These are phyloP conservation scores for Acleris sparsana DNA, from an alignment of 2,888 invertebrate species.

Conservation along the genomic window DNA sequence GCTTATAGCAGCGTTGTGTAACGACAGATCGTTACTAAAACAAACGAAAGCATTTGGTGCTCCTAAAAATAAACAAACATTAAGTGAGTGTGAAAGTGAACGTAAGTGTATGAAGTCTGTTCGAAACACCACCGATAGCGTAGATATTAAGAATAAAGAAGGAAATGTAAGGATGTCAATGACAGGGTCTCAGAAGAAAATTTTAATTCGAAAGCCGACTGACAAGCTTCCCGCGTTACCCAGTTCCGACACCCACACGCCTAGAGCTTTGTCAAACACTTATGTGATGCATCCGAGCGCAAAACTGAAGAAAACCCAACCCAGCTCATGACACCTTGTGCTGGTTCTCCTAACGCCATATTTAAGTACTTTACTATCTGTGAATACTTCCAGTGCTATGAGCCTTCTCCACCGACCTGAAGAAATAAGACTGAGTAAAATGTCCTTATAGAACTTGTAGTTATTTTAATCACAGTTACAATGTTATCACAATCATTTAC, in stretches of 20 bases:
- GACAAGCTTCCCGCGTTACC: slow-evolving; percentile 89
- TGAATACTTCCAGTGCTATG: slow-evolving; percentile 82
- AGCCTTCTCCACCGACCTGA: slow-evolving; percentile 66
- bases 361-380: slow-evolving; percentile 51
- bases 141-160: slow-evolving; percentile 76
- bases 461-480: slow-evolving; percentile 40
- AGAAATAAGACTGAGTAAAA: slow-evolving; percentile 69
- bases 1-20: slow-evolving; percentile 95
- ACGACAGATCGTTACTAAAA: slow-evolving; percentile 94
- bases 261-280: slow-evolving; percentile 87
- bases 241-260: slow-evolving; percentile 77
- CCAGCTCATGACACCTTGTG: slow-evolving; percentile 68
- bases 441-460: slow-evolving; percentile 36
- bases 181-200: slow-evolving; percentile 83
- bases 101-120: slow-evolving; percentile 71
- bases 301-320: slow-evolving; percentile 74
- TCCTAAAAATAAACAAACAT: slow-evolving; percentile 83
- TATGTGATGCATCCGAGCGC: slow-evolving; percentile 85
- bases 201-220: slow-evolving; percentile 87
- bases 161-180: slow-evolving; percentile 86
- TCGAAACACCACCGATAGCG: slow-evolving; percentile 74
- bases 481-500: slow-evolving; percentile 33
- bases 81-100: slow-evolving; percentile 77
- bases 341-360: slow-evolving; percentile 37
- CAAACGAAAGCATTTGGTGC: slow-evolving; percentile 94